Percentiles rank a stretch among this genome's conserved stretches.
Evolutionary conservation across 2,113 vertebrate genomes (phyloP).

Genomic region (Gopherus flavomarginatus): DNA sequence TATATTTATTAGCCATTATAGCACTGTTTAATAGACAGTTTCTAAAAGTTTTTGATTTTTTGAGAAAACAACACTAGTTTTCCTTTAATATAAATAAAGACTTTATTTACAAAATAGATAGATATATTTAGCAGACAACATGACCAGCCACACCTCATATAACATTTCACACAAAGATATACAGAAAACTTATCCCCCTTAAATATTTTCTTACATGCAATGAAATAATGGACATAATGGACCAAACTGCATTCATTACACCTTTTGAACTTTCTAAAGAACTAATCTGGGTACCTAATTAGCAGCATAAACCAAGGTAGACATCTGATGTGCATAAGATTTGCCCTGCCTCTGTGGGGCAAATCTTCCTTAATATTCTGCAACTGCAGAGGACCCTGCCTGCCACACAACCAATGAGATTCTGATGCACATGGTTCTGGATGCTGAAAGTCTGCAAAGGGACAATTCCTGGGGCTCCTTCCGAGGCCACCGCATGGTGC

Average conservation of each 20-base stretch:
- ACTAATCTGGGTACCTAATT: not conserved
- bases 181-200: not conserved
- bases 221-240: not conserved
- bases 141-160: not conserved
- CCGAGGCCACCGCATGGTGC: fast-evolving
- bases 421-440: not conserved
- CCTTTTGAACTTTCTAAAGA: too few species aligned
- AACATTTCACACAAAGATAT: fast-evolving
- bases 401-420: not conserved
- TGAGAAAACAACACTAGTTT: not conserved
- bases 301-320: not conserved
- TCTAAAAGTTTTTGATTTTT: not conserved
- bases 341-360: fast-evolving
- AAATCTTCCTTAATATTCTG: not conserved
- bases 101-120: not conserved
- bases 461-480: not conserved
- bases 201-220: not conserved
- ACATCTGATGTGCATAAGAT: fast-evolving
- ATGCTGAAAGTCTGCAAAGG: not conserved
- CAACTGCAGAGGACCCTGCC: not conserved
- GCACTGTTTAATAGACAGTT: not conserved
- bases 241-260: not conserved
- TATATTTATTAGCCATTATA: not conserved
- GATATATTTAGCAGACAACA: not conserved
- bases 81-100: not conserved